These are phyloP conservation scores for Pyrgilauda ruficollis DNA, from an alignment of 2,113 vertebrate species.

Conservation along the genomic window DNA sequence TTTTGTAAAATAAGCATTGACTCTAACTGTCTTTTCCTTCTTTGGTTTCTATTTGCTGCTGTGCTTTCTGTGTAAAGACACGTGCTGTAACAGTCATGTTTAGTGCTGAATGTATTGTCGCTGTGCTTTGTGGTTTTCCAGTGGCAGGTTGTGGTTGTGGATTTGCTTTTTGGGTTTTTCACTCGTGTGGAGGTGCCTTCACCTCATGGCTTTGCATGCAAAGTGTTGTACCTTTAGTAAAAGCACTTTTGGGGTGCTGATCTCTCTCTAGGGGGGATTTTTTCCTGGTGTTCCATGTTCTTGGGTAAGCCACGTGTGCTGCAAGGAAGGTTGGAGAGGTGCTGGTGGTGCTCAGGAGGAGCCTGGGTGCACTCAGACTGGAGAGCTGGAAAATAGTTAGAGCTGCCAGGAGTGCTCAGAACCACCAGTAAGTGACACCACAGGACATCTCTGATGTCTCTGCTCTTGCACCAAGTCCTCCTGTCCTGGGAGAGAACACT, in stretches of 20 bases:
- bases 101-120: not conserved
- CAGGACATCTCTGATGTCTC: not conserved
- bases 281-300: not conserved
- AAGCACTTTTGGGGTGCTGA: not conserved
- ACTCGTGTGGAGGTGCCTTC: not conserved
- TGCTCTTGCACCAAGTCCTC: not conserved
- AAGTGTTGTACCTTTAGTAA: not conserved
- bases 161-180: not conserved
- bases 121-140: not conserved
- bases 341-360: not conserved
- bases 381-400: not conserved
- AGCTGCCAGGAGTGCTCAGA: not conserved
- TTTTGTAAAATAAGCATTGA: constrained; percentile 7
- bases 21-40: constrained; percentile 44
- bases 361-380: not conserved
- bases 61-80: constrained; percentile 40
- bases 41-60: not conserved
- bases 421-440: not conserved
- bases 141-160: not conserved
- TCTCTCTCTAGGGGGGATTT: not conserved
- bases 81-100: not conserved
- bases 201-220: not conserved
- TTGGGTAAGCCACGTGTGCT: not conserved
- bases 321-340: not conserved
- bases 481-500: not conserved